phyloP scores from a whole-genome alignment of 2,797 vertebrate species.

The Numenius phaeopus region DNA sequence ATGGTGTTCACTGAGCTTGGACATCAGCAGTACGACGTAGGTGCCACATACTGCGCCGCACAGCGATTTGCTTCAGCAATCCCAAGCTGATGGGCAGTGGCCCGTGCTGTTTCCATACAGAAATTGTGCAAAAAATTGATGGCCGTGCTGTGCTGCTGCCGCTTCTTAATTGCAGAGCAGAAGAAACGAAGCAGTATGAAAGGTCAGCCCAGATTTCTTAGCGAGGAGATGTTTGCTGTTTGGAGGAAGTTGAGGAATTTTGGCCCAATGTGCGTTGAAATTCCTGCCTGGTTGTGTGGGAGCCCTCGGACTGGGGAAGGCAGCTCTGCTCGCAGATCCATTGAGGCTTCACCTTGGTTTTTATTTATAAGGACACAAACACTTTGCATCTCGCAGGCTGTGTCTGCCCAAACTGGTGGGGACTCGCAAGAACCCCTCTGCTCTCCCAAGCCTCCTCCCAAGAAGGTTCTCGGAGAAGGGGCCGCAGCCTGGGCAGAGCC shows the following conservation, averaged over 20 bases:
- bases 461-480: accelerated
- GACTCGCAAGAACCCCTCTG: neutral
- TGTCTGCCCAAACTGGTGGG: neutral
- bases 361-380: neutral
- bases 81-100: neutral
- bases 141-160: accelerated
- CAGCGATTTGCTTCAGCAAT: accelerated
- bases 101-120: accelerated
- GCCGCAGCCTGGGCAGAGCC: neutral
- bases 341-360: neutral
- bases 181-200: neutral
- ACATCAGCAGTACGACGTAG: neutral
- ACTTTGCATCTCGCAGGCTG: neutral
- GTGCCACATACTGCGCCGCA: neutral
- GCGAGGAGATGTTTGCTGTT: neutral
- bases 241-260: constrained; percentile 64
- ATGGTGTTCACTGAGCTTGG: accelerated
- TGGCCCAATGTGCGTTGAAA: constrained; percentile 11
- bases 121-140: neutral
- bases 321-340: neutral
- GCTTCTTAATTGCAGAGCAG: neutral
- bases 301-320: neutral
- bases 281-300: constrained; percentile 57
- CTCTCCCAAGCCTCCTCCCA: neutral
- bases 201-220: constrained; percentile 28